A percentile compares a stretch with the other conserved stretches of the same genome.
These are phyloP conservation scores for Folsomia candida DNA, from an alignment of 2,888 invertebrate species.

Conservation along the genomic window DNA sequence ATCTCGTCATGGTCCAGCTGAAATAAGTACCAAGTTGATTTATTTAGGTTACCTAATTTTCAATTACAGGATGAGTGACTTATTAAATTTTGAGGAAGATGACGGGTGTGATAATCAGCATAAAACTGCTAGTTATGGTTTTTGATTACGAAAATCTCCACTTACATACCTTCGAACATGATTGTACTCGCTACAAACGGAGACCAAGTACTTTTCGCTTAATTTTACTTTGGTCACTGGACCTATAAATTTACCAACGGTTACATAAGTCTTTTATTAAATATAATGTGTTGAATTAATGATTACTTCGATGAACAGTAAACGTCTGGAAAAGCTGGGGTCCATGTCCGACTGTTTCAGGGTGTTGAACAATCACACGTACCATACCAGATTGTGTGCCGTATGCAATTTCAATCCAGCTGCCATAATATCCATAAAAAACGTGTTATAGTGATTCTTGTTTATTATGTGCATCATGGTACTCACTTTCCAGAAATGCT, in stretches of 20 bases:
- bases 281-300: too few relatives aligned
- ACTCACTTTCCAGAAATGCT: conserved; percentile 66
- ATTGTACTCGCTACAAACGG: conserved; percentile 95
- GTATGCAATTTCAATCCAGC: conserved; percentile 99
- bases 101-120: too few relatives aligned
- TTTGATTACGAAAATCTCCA: too few relatives aligned
- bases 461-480: neutral
- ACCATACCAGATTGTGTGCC: conserved; percentile 95
- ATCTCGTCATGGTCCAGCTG: conserved; percentile 95
- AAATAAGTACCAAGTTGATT: too few relatives aligned
- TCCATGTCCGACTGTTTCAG: conserved; percentile 97
- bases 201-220: conserved; percentile 91
- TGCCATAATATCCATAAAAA: conserved; percentile 81
- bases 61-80: too few relatives aligned
- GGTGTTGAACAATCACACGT: conserved; percentile 96
- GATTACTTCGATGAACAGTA: conserved; percentile 94
- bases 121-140: too few relatives aligned
- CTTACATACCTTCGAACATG: conserved; percentile 29
- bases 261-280: too few relatives aligned
- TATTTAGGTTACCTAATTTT: too few relatives aligned
- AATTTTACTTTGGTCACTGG: conserved; percentile 91
- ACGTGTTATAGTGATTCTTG: neutral
- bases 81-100: too few relatives aligned
- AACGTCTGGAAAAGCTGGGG: conserved; percentile 95
- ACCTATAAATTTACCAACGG: too few relatives aligned